Evolutionary conservation across 2,888 invertebrate genomes (phyloP), one percentile per base, ranked within the genome.

Genomic region (Eilema depressum): DNA sequence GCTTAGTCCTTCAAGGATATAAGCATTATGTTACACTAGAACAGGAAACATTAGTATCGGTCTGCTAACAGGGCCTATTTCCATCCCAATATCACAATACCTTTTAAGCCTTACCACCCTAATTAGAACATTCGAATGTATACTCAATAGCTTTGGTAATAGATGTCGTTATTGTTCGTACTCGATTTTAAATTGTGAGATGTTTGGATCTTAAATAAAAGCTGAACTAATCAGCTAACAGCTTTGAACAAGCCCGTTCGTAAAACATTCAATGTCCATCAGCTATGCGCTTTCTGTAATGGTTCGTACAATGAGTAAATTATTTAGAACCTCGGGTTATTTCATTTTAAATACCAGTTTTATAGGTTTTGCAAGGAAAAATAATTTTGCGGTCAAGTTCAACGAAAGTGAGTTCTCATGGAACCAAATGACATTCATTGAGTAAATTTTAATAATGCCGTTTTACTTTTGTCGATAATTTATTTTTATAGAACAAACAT

Each of bases 161-260:
- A 83, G 70, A 72, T 63, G 33, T 66, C 65, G 71, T 62, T 75
- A 68, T 83, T 61, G 75, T 68, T 66, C 78, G 72, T 57, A 57
- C 11, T 0, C 23, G 1, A 25, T 33, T 57, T 56, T 66, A 68
- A 82, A 74, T 78, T 71, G 73, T 75, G 74, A 73, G 76, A 80
- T 79, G 71, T 78, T 73, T 73, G 79, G 79, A 82, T 74, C 79
- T 81, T 84, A 78, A 84, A 83, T 83, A 85, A 81, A 85, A 83
- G 83, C 85, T 79, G 85, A 86, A 89, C 88, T 85, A 89, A 90
- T 89, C 86, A 89, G 82, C 75, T 80, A 81, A 82, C 74, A 75
- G 70, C 66, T 68, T 72, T 64, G 78, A 76, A 70, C 72, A 76
- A 77, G 74, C 70, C 77, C 71, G 75, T 71, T 73, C 75, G 74